These are phyloP conservation scores for Thymelicus lineola DNA, from an alignment of 2,888 invertebrate genomes.

Conservation along the genomic window DNA sequence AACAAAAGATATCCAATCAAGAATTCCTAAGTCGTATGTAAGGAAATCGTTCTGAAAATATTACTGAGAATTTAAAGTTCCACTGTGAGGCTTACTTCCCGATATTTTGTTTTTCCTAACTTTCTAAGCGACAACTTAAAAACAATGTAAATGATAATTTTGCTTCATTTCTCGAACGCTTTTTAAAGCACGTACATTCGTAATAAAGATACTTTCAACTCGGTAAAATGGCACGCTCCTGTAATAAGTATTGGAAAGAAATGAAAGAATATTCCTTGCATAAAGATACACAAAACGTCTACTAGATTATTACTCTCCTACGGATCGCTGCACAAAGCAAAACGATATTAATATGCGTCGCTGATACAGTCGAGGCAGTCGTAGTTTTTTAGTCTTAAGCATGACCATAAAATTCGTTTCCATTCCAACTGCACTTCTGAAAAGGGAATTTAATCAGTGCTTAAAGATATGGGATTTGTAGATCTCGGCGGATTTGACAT, in stretches of 20 bases:
- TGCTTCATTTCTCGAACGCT: conserved; percentile 16
- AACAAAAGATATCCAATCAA: too few species aligned
- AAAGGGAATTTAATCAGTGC: background rate
- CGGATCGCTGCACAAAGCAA: conserved; percentile 13
- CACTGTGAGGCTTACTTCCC: too few species aligned
- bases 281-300: conserved; percentile 20
- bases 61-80: too few species aligned
- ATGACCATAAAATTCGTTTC: conserved; percentile 5
- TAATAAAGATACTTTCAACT: conserved; percentile 22
- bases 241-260: conserved; percentile 30
- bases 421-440: conserved; percentile 9
- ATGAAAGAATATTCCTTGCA: conserved; percentile 27
- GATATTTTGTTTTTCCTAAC: too few species aligned
- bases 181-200: conserved; percentile 28
- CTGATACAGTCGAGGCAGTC: conserved; percentile 8
- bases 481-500: background rate
- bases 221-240: conserved; percentile 22
- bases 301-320: conserved; percentile 8
- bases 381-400: background rate
- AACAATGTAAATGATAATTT: background rate
- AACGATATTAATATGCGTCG: conserved; percentile 19
- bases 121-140: background rate
- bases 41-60: too few species aligned
- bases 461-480: background rate
- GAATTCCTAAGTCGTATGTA: too few species aligned